These are phyloP conservation scores for Gonatopus flavifemur DNA, from an alignment of 1,140 invertebrate genomes.

Conservation along the genomic window DNA sequence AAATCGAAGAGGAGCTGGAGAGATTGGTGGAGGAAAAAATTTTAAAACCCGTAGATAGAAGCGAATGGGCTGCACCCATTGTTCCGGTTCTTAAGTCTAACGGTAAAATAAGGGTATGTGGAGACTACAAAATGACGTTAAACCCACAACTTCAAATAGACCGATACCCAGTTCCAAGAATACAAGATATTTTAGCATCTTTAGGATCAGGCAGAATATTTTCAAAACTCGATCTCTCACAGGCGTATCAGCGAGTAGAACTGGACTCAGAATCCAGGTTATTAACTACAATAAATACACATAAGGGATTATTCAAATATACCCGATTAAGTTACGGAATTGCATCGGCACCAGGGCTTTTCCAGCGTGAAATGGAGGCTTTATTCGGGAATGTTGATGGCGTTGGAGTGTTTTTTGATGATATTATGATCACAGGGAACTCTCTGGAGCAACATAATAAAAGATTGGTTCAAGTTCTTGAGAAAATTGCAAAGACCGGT, in stretches of 20 bases:
- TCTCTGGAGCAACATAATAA: constrained; percentile 33
- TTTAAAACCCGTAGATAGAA: too few species aligned
- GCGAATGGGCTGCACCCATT: too few species aligned
- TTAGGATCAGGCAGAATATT: constrained; percentile 11
- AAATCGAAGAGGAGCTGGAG: too few species aligned
- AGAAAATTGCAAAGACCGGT: constrained; percentile 24
- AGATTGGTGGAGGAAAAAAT: background rate
- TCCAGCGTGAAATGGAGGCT: constrained; percentile 43
- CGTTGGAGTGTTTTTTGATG: constrained; percentile 39
- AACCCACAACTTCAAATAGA: background rate
- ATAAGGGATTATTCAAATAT: constrained; percentile 41
- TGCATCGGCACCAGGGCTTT: constrained; percentile 40
- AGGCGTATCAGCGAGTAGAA: constrained; percentile 25
- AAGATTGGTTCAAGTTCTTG: constrained; percentile 28
- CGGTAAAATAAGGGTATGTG: background rate
- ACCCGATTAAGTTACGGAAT: constrained; percentile 38
- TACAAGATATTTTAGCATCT: background rate
- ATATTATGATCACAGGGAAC: constrained; percentile 40
- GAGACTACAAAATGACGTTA: too few species aligned
- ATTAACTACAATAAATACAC: constrained; percentile 45
- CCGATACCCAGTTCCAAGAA: background rate
- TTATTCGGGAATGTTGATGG: constrained; percentile 29
- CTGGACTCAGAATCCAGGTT: constrained; percentile 27
- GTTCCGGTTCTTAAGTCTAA: too few species aligned
- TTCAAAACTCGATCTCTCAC: constrained; percentile 17